A percentile compares a stretch with the other conserved stretches of the same genome.
Conservation (phyloP, 2,113 vertebrate species). For the Synodontis membranacea region DNA sequence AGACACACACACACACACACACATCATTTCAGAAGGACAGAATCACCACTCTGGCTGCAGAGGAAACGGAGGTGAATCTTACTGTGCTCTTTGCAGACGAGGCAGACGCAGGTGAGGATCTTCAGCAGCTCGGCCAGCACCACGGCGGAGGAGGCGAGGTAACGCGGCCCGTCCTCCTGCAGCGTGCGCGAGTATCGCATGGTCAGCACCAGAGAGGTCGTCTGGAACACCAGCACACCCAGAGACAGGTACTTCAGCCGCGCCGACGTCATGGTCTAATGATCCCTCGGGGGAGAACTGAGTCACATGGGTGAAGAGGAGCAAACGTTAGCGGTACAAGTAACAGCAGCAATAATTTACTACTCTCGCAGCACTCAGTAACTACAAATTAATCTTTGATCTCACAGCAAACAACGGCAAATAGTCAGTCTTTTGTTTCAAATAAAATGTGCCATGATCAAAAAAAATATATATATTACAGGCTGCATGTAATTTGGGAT, state of each 20-base stretch:
- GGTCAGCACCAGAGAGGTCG: constrained; percentile 93
- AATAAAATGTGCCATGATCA: no score
- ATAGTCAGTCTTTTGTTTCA: neutral
- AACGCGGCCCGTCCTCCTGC: constrained; percentile 91
- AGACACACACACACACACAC: no score
- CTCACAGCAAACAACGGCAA: neutral
- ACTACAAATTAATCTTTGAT: neutral
- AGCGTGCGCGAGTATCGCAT: constrained; percentile 97
- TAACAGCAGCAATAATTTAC: neutral
- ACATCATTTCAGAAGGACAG: neutral
- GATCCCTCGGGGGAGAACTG: neutral
- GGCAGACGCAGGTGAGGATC: constrained; percentile 86
- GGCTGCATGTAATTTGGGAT: no score
- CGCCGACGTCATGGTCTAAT: constrained; percentile 73
- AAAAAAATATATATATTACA: no score
- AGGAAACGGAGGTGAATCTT: constrained; percentile 61
- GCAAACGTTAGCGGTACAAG: neutral
- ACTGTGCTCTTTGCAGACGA: constrained; percentile 96
- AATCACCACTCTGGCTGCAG: neutral
- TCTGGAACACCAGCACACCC: constrained; percentile 96
- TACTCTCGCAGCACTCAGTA: neutral
- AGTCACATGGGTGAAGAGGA: neutral
- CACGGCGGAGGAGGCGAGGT: constrained; percentile 95
- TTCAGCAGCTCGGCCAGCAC: constrained; percentile 93
- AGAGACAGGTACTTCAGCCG: constrained; percentile 94